Percentiles rank a stretch among this genome's conserved stretches.
Evolutionary conservation across 2,797 vertebrate species (phyloP).

Genomic region (Pithecia hirsuta): DNA sequence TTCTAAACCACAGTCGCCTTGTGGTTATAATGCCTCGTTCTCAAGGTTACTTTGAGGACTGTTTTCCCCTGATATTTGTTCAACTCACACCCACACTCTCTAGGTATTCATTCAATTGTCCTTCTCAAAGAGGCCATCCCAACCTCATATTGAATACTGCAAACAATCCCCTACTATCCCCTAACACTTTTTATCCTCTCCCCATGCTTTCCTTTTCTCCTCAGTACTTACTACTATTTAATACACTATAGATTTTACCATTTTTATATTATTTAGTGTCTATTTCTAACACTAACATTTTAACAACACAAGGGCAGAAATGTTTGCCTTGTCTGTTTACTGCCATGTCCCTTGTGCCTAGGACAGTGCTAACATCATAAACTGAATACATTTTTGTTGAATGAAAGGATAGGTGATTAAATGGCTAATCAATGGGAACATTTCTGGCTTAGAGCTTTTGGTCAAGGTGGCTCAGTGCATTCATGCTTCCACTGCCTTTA

Average conservation of each 20-base stretch:
- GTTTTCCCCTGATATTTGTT: neutral
- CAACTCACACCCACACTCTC: neutral
- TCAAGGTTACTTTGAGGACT: constrained; percentile 1
- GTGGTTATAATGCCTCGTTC: neutral
- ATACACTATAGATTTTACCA: neutral
- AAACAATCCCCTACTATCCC: neutral
- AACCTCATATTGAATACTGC: neutral
- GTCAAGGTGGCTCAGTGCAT: neutral
- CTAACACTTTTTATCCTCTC: neutral
- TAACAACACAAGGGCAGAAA: neutral
- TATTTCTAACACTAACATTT: neutral
- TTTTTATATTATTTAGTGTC: constrained; percentile 4
- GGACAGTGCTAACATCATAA: neutral
- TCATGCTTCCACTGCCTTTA: neutral
- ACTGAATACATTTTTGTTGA: constrained; percentile 27
- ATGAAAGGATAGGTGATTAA: neutral
- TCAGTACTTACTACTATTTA: neutral
- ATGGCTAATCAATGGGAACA: neutral
- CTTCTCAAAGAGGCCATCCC: neutral
- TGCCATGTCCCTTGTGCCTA: neutral
- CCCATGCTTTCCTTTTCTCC: neutral
- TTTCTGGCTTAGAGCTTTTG: constrained; percentile 32
- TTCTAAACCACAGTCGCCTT: neutral
- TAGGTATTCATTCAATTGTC: neutral
- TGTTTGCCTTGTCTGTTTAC: neutral